A percentile compares a stretch with the other conserved stretches of the same genome.
Conservation (phyloP, 2,113 vertebrate species). For the Esox niger region DNA sequence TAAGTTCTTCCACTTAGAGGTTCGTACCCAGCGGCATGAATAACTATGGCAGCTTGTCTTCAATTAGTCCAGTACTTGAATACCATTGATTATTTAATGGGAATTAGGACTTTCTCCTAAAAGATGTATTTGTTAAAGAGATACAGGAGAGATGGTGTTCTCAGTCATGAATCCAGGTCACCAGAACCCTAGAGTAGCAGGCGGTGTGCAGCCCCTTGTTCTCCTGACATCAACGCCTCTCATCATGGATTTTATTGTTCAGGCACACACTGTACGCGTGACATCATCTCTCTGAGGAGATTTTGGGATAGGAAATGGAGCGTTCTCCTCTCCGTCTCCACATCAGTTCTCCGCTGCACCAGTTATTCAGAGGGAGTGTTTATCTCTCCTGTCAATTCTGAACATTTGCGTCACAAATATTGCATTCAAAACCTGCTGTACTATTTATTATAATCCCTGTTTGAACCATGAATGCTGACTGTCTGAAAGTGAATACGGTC, state of each 20-base stretch:
- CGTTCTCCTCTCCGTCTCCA: too few relatives aligned
- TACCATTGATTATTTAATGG: background rate
- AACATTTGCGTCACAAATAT: background rate
- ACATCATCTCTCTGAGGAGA: background rate
- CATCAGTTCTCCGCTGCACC: background rate
- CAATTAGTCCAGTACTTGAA: background rate
- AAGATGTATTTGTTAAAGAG: background rate
- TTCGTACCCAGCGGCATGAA: too few relatives aligned
- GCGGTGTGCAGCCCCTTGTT: background rate
- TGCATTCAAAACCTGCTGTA: background rate
- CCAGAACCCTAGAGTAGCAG: background rate
- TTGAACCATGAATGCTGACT: too few relatives aligned
- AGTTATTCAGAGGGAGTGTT: background rate
- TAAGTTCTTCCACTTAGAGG: too few relatives aligned
- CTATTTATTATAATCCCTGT: too few relatives aligned
- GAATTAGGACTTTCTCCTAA: background rate
- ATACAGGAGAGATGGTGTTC: background rate
- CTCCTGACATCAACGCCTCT: background rate
- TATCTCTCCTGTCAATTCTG: slow-evolving; percentile 1
- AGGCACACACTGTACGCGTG: background rate
- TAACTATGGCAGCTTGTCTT: too few relatives aligned
- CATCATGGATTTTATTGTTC: background rate
- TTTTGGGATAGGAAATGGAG: background rate
- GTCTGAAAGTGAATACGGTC: too few relatives aligned
- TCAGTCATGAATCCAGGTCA: background rate